Percentiles rank a stretch among this genome's conserved stretches.
Conservation (phyloP, 2,888 invertebrate species). For the Rhyacophila evoluta region DNA sequence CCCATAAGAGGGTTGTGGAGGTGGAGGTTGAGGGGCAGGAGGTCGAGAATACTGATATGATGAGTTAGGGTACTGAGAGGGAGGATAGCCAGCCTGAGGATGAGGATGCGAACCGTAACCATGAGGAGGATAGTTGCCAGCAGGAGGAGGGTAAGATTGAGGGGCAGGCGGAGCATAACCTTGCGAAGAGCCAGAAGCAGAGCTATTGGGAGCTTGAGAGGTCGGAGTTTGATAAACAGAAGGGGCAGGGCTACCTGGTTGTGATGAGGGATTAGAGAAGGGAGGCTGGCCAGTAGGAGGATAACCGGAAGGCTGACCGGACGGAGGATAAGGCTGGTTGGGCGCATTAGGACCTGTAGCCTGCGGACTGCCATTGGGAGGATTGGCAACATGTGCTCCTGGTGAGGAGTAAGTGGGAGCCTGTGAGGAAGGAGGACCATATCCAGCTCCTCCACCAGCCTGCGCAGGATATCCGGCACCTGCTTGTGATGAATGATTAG, state of each 20-base stretch:
- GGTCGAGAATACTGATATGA: conserved; percentile 72
- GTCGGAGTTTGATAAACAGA: conserved; percentile 49
- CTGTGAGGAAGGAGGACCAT: conserved; percentile 75
- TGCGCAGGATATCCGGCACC: conserved; percentile 71
- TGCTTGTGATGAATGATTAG: conserved; percentile 72
- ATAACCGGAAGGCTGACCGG: conserved; percentile 75
- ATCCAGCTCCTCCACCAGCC: conserved; percentile 70
- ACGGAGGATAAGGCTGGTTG: conserved; percentile 73
- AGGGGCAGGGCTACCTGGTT: conserved; percentile 67
- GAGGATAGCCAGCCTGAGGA: conserved; percentile 68
- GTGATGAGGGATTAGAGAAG: conserved; percentile 70
- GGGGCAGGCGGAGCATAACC: conserved; percentile 57
- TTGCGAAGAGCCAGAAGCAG: conserved; percentile 54
- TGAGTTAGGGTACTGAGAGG: conserved; percentile 71
- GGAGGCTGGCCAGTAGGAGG: conserved; percentile 73
- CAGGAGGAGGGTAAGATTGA: conserved; percentile 71
- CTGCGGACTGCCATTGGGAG: conserved; percentile 66
- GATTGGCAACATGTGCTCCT: conserved; percentile 63
- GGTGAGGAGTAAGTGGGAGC: conserved; percentile 76
- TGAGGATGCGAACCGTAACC: conserved; percentile 62
- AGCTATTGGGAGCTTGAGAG: conserved; percentile 60
- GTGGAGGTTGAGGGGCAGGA: conserved; percentile 78
- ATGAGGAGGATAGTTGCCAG: conserved; percentile 68
- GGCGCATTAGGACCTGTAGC: conserved; percentile 67
- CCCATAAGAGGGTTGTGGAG: conserved; percentile 79